A percentile compares a stretch with the other conserved stretches of the same genome.
Conservation (phyloP, 2,888 invertebrate genomes). For the Melanotus villosus region DNA sequence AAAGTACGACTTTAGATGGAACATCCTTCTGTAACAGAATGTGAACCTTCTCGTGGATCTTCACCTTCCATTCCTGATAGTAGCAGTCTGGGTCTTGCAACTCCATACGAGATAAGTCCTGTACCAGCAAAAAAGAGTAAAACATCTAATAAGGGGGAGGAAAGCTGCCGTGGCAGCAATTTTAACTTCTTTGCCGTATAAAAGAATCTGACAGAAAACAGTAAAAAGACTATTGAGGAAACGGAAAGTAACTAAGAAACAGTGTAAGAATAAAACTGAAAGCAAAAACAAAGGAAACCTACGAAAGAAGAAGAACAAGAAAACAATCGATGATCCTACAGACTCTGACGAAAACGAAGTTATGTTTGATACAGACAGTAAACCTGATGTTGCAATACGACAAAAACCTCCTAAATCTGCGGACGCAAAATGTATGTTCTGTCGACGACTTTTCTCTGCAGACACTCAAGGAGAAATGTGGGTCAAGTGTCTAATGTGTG, state of each 20-base stretch:
- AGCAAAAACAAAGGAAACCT: slow-evolving; percentile 16
- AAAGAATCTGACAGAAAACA: slow-evolving; percentile 17
- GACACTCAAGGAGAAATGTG: slow-evolving; percentile 15
- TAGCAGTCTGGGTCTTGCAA: neutral
- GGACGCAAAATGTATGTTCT: slow-evolving; percentile 29
- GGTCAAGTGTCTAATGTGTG: slow-evolving; percentile 30
- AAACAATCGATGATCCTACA: neutral
- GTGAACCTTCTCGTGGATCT: too few species aligned
- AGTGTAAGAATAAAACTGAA: neutral
- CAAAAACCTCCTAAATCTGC: slow-evolving; percentile 18
- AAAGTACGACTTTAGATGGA: too few species aligned
- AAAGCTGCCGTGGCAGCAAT: slow-evolving; percentile 27
- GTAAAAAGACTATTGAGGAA: slow-evolving; percentile 12
- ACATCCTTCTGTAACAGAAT: too few species aligned
- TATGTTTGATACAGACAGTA: slow-evolving; percentile 13
- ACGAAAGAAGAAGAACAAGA: slow-evolving; percentile 7
- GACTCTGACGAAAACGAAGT: slow-evolving; percentile 16
- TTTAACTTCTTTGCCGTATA: slow-evolving; percentile 32
- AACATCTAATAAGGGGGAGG: slow-evolving; percentile 15
- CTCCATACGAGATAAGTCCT: slow-evolving; percentile 32
- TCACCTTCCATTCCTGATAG: too few species aligned
- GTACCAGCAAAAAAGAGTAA: slow-evolving; percentile 4
- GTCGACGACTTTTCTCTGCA: slow-evolving; percentile 3
- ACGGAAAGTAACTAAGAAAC: too few species aligned
- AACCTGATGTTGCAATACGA: slow-evolving; percentile 11